phyloP scores from a whole-genome alignment of 2,888 invertebrate species.

The Gibbula magus region DNA sequence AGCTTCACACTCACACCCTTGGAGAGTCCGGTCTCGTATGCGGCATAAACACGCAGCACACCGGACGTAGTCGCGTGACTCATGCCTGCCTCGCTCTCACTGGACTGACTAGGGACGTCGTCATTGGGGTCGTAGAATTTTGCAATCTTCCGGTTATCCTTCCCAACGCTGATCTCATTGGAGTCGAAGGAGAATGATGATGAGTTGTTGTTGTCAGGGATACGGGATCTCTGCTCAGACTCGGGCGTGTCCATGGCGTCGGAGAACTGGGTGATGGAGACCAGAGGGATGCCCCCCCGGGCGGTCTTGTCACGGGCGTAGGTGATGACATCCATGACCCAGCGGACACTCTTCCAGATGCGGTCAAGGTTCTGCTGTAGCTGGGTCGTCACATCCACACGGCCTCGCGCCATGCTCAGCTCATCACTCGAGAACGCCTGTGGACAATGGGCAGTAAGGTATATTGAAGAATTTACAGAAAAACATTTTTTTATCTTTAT shows the following conservation, averaged over 20 bases:
- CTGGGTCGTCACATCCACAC: slow-evolving; percentile 87
- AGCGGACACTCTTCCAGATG: slow-evolving; percentile 94
- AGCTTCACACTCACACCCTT: slow-evolving; percentile 94
- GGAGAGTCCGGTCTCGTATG: slow-evolving; percentile 95
- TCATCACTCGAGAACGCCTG: slow-evolving; percentile 93
- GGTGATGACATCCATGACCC: slow-evolving; percentile 96
- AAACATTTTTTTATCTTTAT: too few relatives aligned
- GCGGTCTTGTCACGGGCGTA: slow-evolving; percentile 88
- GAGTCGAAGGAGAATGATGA: slow-evolving; percentile 51
- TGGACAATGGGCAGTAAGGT: slow-evolving; percentile 26
- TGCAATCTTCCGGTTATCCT: slow-evolving; percentile 67
- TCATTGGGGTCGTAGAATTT: slow-evolving; percentile 71
- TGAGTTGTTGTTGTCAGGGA: slow-evolving; percentile 59
- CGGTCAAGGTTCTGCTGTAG: slow-evolving; percentile 89
- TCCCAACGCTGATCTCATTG: slow-evolving; percentile 66
- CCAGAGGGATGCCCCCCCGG: slow-evolving; percentile 73
- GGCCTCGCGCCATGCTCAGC: slow-evolving; percentile 88
- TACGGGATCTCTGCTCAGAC: slow-evolving; percentile 34
- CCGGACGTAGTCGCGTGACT: slow-evolving; percentile 55
- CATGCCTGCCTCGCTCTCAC: not conserved
- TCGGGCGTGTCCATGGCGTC: slow-evolving; percentile 26
- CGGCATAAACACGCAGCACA: slow-evolving; percentile 90
- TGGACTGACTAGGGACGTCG: slow-evolving; percentile 36
- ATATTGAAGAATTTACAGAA: slow-evolving; percentile 13
- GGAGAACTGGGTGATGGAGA: slow-evolving; percentile 51